Conservation (phyloP, 1,140 invertebrate species). For the Pinna nobilis region DNA sequence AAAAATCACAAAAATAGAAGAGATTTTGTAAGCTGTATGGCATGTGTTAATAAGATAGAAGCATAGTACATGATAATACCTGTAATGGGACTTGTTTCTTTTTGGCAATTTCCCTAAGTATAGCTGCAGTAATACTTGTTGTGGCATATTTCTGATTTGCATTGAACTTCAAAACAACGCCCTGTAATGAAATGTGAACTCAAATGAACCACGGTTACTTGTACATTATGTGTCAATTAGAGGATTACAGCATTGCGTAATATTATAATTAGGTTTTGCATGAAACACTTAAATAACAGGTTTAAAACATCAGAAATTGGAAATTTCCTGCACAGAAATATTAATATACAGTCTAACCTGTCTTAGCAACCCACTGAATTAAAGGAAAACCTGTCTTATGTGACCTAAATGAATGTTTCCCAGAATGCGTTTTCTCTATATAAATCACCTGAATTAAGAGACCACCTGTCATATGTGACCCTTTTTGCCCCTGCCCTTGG, state of each 20-base stretch:
- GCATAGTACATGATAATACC: constrained; percentile 48
- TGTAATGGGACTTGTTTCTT: constrained; percentile 73
- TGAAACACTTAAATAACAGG: no score
- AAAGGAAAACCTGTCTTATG: no score
- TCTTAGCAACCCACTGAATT: neutral
- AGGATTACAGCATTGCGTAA: constrained; percentile 58
- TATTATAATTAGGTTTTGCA: no score
- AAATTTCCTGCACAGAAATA: neutral
- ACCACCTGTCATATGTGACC: no score
- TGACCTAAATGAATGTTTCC: no score
- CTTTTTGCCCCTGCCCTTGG: no score
- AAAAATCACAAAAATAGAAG: no score
- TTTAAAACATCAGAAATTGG: no score
- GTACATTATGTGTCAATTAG: neutral
- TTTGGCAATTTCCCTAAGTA: constrained; percentile 75
- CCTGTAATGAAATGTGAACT: constrained; percentile 54
- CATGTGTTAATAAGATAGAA: no score
- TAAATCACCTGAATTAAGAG: no score
- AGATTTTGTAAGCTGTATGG: no score
- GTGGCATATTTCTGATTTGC: constrained; percentile 77
- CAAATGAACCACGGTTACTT: neutral
- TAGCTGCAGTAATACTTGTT: constrained; percentile 73
- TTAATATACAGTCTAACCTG: neutral
- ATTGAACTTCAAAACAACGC: constrained; percentile 77
- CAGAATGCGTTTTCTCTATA: no score